These are phyloP conservation scores for Gambusia affinis DNA, from an alignment of 2,113 vertebrate species.

Conservation along the genomic window DNA sequence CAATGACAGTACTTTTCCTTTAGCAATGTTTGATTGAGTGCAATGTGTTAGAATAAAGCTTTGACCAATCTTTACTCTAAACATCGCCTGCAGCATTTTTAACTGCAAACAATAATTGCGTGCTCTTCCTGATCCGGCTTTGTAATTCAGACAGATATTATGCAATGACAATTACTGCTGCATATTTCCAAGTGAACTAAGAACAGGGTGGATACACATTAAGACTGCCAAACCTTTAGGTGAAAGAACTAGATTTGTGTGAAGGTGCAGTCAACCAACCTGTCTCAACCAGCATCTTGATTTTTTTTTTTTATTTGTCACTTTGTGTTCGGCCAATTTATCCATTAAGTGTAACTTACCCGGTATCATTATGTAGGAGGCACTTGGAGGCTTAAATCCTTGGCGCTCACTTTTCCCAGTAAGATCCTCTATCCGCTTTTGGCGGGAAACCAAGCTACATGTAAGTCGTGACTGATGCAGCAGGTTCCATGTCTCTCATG, in stretches of 20 bases:
- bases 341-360: not conserved
- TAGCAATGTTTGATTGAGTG: too few species aligned
- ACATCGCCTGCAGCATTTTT: too few species aligned
- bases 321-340: not conserved
- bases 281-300: not conserved
- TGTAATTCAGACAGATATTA: too few species aligned
- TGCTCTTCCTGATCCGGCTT: not conserved
- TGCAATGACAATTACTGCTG: not conserved
- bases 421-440: not conserved
- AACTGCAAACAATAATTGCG: too few species aligned
- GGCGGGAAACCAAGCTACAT: not conserved
- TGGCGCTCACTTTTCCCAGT: not conserved
- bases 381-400: not conserved
- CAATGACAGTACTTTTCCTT: too few species aligned
- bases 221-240: not conserved
- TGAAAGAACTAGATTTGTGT: not conserved
- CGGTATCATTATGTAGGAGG: not conserved
- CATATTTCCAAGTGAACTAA: not conserved
- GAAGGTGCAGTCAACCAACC: not conserved
- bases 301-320: not conserved
- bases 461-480: not conserved
- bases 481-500: not conserved
- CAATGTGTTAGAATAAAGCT: not conserved
- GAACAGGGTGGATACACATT: not conserved
- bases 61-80: not conserved